Evolutionary conservation across 2,797 vertebrate species (phyloP), one percentile per base, ranked within the genome.

Genomic region (Hippopotamyrus pictus): DNA sequence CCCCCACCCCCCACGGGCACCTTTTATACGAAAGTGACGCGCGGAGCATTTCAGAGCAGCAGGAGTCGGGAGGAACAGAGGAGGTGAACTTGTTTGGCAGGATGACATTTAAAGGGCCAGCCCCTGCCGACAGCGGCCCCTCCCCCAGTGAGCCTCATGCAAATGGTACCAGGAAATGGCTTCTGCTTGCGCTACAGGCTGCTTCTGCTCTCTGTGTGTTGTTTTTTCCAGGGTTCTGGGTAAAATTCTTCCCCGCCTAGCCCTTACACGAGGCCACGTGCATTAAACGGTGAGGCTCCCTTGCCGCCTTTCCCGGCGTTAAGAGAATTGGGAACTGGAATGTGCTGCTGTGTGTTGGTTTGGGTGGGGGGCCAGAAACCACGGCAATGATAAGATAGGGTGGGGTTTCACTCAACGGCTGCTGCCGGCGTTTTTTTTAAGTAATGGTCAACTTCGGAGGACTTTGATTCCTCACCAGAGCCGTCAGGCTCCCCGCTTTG

Each of bases 141-240:
- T 11, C 90, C 59, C 90, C 73, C 22, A 17, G 50, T 2, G 0
- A 53, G 90, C 76, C 29, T 54, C 87, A 92, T 92, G 91, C 88
- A 93, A 93, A 94, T 93, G 90, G 87, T 88, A 84, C 88, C 92
- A 92, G 92, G 92, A 92, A 91, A 91, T 89, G 88, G 90, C 90
- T 73, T 91, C 90, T 91, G 89, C 89, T 88, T 33, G 54, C 33
- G 89, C 90, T 86, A 8, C 48, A 91, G 76, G 8, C n/a, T 84
- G 41, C 46, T n/a, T 11, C n/a, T n/a, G 37, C n/a, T 22, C 6
- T 48, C 3, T 14, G 22, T 7, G n/a, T 73, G 14, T 3, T 19
- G 9, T 17, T 29, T n/a, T 19, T 14, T 5, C 19, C 53, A 87
- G 54, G 86, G 29, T 46, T 87, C 86, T 59, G n/a, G 37, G 57